Evolutionary conservation across 1,140 invertebrate species (phyloP).

Genomic region (Apis mellifera): Amel_HAv3.1 CM009932.2:5671001-5671500

Average conservation of each 20-base stretch:
- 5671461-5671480: not conserved
- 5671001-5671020: not conserved
- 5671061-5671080: conserved; percentile 54
- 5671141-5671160: conserved; percentile 17
- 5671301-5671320: conserved; percentile 36
- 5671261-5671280: not conserved
- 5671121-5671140: conserved; percentile 46
- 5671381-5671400: not conserved
- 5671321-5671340: conserved; percentile 7
- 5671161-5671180: conserved; percentile 32
- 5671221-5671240: not conserved
- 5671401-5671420: not conserved
- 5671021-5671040: conserved; percentile 47
- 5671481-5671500: not conserved
- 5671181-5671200: no score
- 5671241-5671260: conserved; percentile 1
- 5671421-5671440: not conserved
- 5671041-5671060: conserved; percentile 44
- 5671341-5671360: conserved; percentile 5
- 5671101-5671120: conserved; percentile 44
- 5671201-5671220: conserved; percentile 12
- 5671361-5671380: not conserved
- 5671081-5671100: conserved; percentile 38
- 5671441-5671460: not conserved
- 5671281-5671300: not conserved